Conservation (phyloP, 1,140 invertebrate species). For the Drosophila setifemur region DNA sequence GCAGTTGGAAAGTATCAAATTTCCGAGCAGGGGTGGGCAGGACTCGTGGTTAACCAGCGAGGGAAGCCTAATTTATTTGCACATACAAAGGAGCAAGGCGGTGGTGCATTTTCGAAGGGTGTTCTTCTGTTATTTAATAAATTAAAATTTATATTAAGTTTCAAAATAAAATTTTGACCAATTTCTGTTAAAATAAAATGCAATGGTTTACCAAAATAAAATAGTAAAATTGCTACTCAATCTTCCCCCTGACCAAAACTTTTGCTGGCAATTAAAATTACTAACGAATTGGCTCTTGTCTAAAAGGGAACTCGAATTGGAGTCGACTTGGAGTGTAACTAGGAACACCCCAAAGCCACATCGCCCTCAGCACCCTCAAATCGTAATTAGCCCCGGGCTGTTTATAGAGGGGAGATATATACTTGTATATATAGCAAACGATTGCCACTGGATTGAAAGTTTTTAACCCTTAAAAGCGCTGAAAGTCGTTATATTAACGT, state of each 20-base stretch:
- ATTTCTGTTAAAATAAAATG: too few species aligned
- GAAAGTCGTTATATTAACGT: conserved; percentile 39
- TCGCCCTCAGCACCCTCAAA: conserved; percentile 52
- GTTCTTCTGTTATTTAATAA: too few species aligned
- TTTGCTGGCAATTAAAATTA: conserved; percentile 59
- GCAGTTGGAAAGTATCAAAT: conserved; percentile 60
- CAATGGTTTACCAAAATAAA: too few species aligned
- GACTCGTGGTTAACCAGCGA: conserved; percentile 56
- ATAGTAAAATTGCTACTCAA: too few species aligned
- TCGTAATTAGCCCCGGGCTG: conserved; percentile 53
- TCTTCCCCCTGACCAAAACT: conserved; percentile 5
- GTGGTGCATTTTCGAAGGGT: too few species aligned
- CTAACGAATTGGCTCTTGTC: conserved; percentile 44
- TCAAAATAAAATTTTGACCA: too few species aligned
- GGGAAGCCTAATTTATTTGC: conserved; percentile 70
- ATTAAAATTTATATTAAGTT: too few species aligned
- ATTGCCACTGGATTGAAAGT: conserved; percentile 14
- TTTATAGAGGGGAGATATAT: background rate
- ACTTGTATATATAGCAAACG: too few species aligned
- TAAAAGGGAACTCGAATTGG: background rate
- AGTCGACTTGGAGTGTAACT: background rate
- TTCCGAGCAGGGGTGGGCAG: conserved; percentile 49
- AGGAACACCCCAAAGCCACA: conserved; percentile 16
- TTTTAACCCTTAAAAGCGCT: conserved; percentile 65
- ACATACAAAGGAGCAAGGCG: conserved; percentile 13